Percentiles rank a stretch among this genome's conserved stretches.
Evolutionary conservation across 1,140 invertebrate species (phyloP).

Genomic region (Ephestia elutella): DNA sequence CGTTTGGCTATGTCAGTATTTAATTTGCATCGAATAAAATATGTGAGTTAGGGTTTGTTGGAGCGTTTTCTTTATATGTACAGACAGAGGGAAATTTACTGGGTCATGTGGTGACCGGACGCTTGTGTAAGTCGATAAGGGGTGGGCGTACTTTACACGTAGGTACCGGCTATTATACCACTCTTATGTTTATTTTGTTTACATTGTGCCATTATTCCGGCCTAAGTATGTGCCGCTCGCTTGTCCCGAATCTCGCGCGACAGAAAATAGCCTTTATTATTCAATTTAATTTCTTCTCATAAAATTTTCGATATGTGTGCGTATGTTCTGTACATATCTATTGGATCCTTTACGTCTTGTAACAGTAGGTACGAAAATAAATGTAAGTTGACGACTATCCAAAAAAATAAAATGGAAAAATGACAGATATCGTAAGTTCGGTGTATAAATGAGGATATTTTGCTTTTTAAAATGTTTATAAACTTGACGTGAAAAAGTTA

Average conservation of each 20-base stretch:
- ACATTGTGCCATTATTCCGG: conserved; percentile 26
- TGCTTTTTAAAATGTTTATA: no score
- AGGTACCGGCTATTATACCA: conserved; percentile 33
- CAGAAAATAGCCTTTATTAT: conserved; percentile 21
- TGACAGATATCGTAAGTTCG: no score
- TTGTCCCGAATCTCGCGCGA: conserved; percentile 18
- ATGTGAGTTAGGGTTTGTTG: background rate
- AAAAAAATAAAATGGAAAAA: no score
- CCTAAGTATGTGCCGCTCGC: conserved; percentile 21
- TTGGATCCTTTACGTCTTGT: no score
- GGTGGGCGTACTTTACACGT: conserved; percentile 42
- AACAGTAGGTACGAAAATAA: no score
- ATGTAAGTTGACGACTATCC: no score
- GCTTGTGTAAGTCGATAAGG: conserved; percentile 43
- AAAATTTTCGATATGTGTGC: background rate
- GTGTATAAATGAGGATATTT: no score
- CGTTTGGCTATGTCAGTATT: background rate
- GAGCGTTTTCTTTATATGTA: conserved; percentile 22
- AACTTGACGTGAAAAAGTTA: no score
- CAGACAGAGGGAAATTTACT: conserved; percentile 47
- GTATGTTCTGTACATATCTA: no score
- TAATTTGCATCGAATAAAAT: background rate
- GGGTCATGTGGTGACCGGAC: conserved; percentile 39
- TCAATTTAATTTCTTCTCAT: background rate
- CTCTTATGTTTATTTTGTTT: conserved; percentile 33